These are phyloP conservation scores for Cebus imitator DNA, from an alignment of 2,113 vertebrate species.

Conservation along the genomic window DNA sequence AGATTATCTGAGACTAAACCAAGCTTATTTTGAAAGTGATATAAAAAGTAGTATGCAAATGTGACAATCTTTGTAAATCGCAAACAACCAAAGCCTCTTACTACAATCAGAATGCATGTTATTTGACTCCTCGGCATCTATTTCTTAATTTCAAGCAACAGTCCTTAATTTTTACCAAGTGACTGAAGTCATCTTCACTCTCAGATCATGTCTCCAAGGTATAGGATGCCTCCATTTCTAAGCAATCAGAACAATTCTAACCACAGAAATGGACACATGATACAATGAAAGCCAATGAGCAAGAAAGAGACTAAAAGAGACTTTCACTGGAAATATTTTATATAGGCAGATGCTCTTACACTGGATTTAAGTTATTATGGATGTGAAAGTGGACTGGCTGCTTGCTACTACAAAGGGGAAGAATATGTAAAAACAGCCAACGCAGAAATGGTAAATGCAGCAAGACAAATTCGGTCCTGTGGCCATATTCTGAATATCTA, in stretches of 20 bases:
- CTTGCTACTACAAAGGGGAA: not conserved
- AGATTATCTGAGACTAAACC: not conserved
- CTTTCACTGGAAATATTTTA: not conserved
- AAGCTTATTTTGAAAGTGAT: slow-evolving; percentile 33
- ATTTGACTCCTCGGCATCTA: not conserved
- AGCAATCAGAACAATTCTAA: not conserved
- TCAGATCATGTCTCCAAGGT: not conserved
- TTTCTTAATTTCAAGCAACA: slow-evolving; percentile 27
- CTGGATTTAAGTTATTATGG: not conserved
- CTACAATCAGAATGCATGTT: not conserved
- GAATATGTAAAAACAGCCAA: not conserved
- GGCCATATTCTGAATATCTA: not conserved
- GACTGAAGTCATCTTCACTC: not conserved
- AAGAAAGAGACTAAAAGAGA: not conserved
- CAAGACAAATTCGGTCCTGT: not conserved
- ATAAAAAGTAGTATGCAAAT: not conserved
- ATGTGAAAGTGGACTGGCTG: not conserved
- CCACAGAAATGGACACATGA: not conserved
- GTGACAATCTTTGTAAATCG: slow-evolving; percentile 11
- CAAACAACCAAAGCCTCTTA: not conserved
- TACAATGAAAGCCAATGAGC: not conserved
- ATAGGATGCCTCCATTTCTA: not conserved
- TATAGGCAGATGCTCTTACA: not conserved
- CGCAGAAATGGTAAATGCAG: not conserved
- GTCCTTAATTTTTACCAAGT: not conserved